Evolutionary conservation across 1,140 invertebrate species (phyloP).

Genomic region (Pogonognathellus flavescens): DNA sequence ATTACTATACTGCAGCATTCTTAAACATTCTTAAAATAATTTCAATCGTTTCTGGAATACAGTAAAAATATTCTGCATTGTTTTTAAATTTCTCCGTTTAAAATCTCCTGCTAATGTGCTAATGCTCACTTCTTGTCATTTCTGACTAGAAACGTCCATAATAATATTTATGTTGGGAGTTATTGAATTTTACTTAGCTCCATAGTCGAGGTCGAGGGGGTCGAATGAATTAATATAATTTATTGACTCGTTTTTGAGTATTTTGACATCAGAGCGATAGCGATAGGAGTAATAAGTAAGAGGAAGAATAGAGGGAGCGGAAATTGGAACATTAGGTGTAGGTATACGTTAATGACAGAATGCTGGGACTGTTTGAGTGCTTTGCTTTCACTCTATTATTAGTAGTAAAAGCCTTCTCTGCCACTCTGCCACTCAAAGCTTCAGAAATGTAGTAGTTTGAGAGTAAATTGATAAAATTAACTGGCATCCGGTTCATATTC

Average conservation of each 20-base stretch:
- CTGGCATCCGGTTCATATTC: slow-evolving; percentile 42
- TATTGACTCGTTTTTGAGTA: background rate
- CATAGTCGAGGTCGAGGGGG: no score
- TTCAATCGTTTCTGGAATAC: no score
- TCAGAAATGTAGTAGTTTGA: background rate
- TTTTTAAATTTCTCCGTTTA: no score
- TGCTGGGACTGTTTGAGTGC: background rate
- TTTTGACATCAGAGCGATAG: background rate
- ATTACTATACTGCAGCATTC: no score
- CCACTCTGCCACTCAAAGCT: no score
- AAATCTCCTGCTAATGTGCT: no score
- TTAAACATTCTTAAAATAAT: no score
- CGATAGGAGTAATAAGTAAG: background rate
- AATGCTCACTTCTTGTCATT: background rate
- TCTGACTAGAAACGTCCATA: no score
- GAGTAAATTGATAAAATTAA: slow-evolving; percentile 48
- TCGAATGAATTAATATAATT: background rate
- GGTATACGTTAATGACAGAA: slow-evolving; percentile 14
- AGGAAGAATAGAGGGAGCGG: background rate
- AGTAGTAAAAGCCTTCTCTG: background rate
- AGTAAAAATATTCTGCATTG: no score
- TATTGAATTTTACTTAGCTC: no score
- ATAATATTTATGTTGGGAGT: no score
- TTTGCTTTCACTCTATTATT: slow-evolving; percentile 29
- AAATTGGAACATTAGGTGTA: slow-evolving; percentile 9